Evolutionary conservation across 2,888 invertebrate genomes (phyloP).

Genomic region (Patella ulyssiponensis): DNA sequence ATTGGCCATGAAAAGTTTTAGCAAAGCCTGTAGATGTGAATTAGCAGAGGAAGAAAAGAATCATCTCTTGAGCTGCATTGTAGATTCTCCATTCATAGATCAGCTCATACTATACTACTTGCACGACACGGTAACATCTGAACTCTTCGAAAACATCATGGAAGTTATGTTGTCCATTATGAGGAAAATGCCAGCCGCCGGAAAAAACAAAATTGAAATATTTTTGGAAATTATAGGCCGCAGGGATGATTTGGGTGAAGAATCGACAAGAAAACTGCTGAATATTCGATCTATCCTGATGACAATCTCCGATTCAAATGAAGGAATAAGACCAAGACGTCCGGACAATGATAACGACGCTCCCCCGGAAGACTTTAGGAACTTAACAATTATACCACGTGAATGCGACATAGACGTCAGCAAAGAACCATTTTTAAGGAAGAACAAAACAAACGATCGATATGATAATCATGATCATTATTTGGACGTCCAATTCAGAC

Average conservation of each 20-base stretch:
- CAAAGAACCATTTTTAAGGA: constrained; percentile 73
- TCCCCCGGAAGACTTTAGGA: constrained; percentile 73
- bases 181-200: background rate
- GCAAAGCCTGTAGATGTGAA: constrained; percentile 22
- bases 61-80: constrained; percentile 4
- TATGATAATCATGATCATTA: constrained; percentile 81
- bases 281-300: background rate
- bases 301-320: no score
- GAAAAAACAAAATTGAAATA: background rate
- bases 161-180: background rate
- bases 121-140: background rate
- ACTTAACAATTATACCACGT: constrained; percentile 63
- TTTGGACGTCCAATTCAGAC: constrained; percentile 81
- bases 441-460: constrained; percentile 77
- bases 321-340: background rate
- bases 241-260: background rate
- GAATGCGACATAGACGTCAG: constrained; percentile 61
- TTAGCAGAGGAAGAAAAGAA: constrained; percentile 10
- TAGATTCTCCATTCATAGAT: constrained; percentile 14
- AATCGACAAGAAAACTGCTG: background rate
- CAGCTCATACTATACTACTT: background rate
- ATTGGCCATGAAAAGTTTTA: constrained; percentile 21
- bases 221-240: background rate
- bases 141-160: background rate
- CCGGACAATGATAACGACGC: constrained; percentile 25